phyloP scores from a whole-genome alignment of 2,888 invertebrate species.

The Leptinotarsa rubiginosa region DNA sequence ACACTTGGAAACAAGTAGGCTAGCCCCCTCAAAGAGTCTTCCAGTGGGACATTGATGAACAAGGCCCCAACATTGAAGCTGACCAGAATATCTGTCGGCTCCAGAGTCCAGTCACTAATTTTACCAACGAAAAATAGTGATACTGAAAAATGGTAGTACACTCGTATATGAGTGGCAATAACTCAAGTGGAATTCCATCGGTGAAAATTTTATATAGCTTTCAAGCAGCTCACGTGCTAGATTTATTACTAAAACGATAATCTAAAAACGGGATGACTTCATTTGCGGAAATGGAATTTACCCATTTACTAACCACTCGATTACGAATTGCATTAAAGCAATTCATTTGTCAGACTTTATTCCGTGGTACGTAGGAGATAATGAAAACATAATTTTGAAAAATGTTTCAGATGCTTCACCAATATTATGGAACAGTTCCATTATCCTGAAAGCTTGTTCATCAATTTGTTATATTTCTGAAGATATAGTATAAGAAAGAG shows the following conservation, averaged over 20 bases:
- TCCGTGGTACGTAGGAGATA: not conserved
- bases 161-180: too few relatives aligned
- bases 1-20: too few relatives aligned
- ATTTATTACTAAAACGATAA: not conserved
- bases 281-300: not conserved
- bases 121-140: too few relatives aligned
- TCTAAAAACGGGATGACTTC: not conserved
- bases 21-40: too few relatives aligned
- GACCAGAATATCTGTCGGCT: too few relatives aligned
- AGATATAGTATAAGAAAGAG: not conserved
- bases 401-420: not conserved
- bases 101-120: too few relatives aligned
- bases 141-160: too few relatives aligned
- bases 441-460: not conserved
- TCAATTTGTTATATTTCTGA: not conserved
- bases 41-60: too few relatives aligned
- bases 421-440: not conserved
- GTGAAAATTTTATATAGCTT: not conserved
- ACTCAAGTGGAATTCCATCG: not conserved
- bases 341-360: not conserved
- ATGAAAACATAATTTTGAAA: not conserved
- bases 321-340: not conserved
- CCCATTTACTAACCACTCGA: not conserved
- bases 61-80: too few relatives aligned
- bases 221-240: not conserved